Base-by-base conservation (phyloP, 1,140 invertebrate species). In the Tetramorium alpestre region DNA sequence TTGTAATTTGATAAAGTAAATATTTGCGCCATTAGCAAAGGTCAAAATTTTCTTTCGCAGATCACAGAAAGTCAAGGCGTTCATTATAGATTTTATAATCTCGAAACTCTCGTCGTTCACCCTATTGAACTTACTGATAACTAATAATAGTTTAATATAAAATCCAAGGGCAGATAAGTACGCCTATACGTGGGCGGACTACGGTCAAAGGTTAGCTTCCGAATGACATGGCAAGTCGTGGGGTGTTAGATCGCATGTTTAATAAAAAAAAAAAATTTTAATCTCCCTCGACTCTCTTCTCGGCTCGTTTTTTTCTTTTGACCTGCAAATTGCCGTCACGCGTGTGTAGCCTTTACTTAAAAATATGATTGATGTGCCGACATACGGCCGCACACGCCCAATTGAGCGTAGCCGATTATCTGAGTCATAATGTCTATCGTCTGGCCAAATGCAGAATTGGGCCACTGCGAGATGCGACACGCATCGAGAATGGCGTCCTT, bases 71-170 rank as follows among this genome's bases (percentile, higher is more conserved):
- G 69, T 75, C 28, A 54, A 73, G 8, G 44, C 28, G 41, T 64
- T 25, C 49, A 62, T 73, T 73, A 84, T 47, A 75, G 28, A 56
- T 44, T 47, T 73, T 84, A 75, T 84, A 75, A 73, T 73, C 69
- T 75, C 80, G 65, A 82, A 82, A 72, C 65, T 58, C 54, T 47
- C 54, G n/a, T 38, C 54, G 69, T 62, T 62, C 80, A 84, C 41
- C 41, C 44, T 56, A 84, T 75, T 75, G 41, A 75, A 49, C 80
- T 75, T 60, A 47, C n/a, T 28, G 25, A 16, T 47, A 54, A 49
- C 41, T 75, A 73, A 60, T 75, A 84, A 84, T 84, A 84, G 80
- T 84, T 75, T 49, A 62, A 84, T 62, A 84, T 60, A 84, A 75
- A 75, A 84, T 49, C 80, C 80, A 84, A 84, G 80, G 80, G 41